A percentile compares a stretch with the other conserved stretches of the same genome.
Evolutionary conservation across 2,797 vertebrate genomes (phyloP).

Genomic region (Pelobates cultripes): DNA sequence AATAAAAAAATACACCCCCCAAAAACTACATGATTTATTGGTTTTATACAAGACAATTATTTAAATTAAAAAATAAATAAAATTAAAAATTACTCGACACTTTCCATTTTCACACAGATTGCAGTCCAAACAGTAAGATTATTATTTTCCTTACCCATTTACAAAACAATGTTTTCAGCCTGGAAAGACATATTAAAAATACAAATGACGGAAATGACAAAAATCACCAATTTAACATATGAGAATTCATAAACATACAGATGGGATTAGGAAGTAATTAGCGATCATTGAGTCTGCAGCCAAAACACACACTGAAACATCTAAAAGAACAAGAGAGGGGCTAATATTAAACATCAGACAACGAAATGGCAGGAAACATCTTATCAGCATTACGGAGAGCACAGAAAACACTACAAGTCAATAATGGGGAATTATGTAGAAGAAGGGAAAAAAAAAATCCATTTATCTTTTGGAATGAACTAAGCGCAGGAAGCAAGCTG

Average conservation of each 20-base stretch:
- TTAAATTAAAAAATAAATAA: too few relatives aligned
- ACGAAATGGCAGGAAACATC: constrained; percentile 15
- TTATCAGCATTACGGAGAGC: constrained; percentile 1
- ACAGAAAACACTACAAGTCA: not conserved
- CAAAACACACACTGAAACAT: constrained; percentile 10
- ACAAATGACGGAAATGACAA: not conserved
- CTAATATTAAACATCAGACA: not conserved
- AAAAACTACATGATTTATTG: too few relatives aligned
- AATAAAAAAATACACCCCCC: too few relatives aligned
- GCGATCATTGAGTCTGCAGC: not conserved
- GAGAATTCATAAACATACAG: constrained; percentile 9
- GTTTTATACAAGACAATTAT: too few relatives aligned
- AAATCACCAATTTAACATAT: not conserved
- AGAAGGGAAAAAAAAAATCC: not conserved
- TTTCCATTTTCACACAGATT: too few relatives aligned
- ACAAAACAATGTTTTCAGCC: too few relatives aligned
- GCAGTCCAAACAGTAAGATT: too few relatives aligned
- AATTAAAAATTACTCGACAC: too few relatives aligned
- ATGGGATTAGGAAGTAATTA: constrained; percentile 22
- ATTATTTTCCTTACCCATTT: too few relatives aligned
- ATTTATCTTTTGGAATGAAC: not conserved
- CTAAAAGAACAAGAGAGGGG: not conserved
- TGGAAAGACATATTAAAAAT: not conserved
- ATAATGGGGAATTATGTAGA: not conserved
- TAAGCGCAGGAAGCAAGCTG: not conserved